Percentiles rank a stretch among this genome's conserved stretches.
Conservation (phyloP, 2,888 invertebrate species). For the Lasioglossum morio region DNA sequence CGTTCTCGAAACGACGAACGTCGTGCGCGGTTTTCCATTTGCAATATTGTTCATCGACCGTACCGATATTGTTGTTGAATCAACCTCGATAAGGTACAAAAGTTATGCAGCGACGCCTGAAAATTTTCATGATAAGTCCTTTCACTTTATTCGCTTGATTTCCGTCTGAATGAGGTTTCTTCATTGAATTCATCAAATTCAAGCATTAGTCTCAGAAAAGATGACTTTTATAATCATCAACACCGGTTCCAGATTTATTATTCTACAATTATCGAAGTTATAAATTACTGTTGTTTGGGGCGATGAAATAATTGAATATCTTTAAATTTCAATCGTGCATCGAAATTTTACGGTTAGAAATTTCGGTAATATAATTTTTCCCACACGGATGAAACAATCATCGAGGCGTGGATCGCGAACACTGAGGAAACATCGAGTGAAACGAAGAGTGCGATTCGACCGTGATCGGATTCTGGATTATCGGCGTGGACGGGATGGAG, state of each 20-base stretch:
- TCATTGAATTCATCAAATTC: no score
- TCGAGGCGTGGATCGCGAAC: background rate
- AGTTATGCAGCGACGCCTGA: background rate
- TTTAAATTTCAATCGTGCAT: no score
- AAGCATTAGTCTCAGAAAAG: no score
- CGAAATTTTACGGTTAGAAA: no score
- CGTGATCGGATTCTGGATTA: slow-evolving; percentile 22
- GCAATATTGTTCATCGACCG: background rate
- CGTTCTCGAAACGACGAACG: background rate
- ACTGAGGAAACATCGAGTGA: background rate
- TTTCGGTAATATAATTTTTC: background rate
- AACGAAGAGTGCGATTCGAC: background rate
- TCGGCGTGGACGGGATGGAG: background rate
- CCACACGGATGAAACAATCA: background rate
- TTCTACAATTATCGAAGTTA: no score
- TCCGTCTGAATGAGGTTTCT: no score
- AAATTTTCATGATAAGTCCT: no score
- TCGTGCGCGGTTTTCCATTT: background rate
- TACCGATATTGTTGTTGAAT: background rate
- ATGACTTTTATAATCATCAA: no score
- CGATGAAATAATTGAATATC: no score
- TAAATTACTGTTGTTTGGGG: no score
- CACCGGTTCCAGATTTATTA: no score
- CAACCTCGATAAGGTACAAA: background rate
- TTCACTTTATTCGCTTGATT: background rate